Evolutionary conservation across 2,797 vertebrate species (phyloP).

Genomic region (Scyliorhinus canicula): DNA sequence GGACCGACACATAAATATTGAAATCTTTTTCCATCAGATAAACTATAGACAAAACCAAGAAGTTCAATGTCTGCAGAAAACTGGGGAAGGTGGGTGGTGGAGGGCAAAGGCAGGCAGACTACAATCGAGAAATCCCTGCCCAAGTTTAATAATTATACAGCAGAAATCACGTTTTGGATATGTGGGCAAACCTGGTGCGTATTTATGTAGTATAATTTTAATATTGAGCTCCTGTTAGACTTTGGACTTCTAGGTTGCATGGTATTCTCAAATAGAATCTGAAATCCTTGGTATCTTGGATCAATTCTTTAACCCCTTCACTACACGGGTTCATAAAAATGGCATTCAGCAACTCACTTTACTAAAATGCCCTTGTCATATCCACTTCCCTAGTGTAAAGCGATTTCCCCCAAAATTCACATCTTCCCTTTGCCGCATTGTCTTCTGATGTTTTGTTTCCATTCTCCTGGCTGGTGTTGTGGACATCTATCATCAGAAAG

Average conservation of each 20-base stretch:
- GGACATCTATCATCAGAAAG: too few species aligned
- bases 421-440: not conserved
- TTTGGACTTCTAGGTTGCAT: not conserved
- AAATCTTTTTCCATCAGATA: not conserved
- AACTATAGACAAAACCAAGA: not conserved
- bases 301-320: not conserved
- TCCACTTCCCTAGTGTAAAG: not conserved
- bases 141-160: not conserved
- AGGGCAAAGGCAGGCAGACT: too few species aligned
- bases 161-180: not conserved
- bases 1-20: not conserved
- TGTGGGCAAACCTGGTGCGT: not conserved
- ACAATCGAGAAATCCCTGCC: not conserved
- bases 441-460: not conserved
- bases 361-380: not conserved
- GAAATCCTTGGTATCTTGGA: not conserved
- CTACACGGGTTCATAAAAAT: not conserved
- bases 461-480: not conserved
- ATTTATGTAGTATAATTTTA: not conserved
- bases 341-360: not conserved
- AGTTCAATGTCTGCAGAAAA: not conserved
- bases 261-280: not conserved
- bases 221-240: not conserved
- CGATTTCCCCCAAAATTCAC: not conserved
- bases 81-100: not conserved